Evolutionary conservation across 2,113 vertebrate species (phyloP), one percentile per base, ranked within the genome.

Genomic region (Paratilapia polleni): DNA sequence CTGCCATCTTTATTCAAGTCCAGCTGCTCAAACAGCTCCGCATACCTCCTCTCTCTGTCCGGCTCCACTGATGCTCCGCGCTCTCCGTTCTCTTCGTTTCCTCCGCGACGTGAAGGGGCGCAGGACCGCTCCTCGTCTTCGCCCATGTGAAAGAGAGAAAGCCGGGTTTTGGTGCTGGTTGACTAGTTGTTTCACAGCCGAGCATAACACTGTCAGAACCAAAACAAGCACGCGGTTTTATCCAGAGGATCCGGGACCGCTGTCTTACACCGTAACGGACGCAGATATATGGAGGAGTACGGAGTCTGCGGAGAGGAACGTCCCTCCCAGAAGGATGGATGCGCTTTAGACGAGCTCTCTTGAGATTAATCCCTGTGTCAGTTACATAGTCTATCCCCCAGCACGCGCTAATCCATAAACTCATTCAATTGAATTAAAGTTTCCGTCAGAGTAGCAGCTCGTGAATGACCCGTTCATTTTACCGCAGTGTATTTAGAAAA

Each of bases 1-100:
- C 93, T 95, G 28, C 97, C 97, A 58, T 97, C 97, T 86, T 96
- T 92, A 88, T 97, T 97, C 47, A 96, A 78, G 93, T 97, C 97
- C 88, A 97, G 93, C 91, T 97, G 96, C 61, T 95, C 90, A 88
- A 97, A 97, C n/a, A 97, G 95, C 86, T 94, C 92, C 43, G 92
- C 90, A 91, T 97, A 97, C 78, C 92, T 92, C 58, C 54, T 75
- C 75, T 92, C 92, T 36, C 92, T 80, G 78, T 96, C 96, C 5
- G 91, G 82, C 38, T 97, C 96, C 64, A 59, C 36, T 34, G 80
- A 57, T 13, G 36, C 86, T 26, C 68, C 78, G 77, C 68, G 80
- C 2, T 88, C 89, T 24, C 81, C 73, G 62, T 77, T 78, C 2
- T 88, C 90, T 26, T 73, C 76, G 83, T 77, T 81, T 66, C 34